phyloP scores from a whole-genome alignment of 2,113 vertebrate species.

The Alouatta palliata region DNA sequence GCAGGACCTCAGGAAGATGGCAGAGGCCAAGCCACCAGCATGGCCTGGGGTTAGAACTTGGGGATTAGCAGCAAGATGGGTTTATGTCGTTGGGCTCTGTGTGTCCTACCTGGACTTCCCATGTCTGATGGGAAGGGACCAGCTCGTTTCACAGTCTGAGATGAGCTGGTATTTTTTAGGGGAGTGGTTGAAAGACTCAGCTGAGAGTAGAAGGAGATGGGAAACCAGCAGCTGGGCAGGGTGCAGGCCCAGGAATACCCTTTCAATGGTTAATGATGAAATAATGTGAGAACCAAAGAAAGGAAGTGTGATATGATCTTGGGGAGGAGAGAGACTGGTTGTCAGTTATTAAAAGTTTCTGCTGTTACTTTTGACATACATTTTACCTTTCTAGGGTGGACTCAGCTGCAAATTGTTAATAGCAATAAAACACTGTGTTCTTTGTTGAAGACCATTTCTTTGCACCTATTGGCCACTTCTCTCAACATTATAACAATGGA shows the following conservation, averaged over 20 bases:
- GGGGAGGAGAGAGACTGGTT: background rate
- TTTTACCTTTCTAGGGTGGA: background rate
- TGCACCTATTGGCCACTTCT: background rate
- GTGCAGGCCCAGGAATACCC: background rate
- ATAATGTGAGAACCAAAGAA: background rate
- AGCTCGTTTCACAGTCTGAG: background rate
- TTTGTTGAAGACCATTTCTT: background rate
- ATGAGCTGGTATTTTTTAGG: background rate
- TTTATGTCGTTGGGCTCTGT: background rate
- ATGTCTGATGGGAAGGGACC: background rate
- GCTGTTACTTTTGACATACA: background rate
- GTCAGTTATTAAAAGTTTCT: background rate
- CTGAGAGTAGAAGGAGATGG: background rate
- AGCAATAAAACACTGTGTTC: background rate
- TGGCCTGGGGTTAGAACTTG: background rate
- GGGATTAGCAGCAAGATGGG: background rate
- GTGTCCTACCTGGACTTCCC: background rate
- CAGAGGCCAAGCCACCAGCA: background rate
- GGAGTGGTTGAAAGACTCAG: background rate
- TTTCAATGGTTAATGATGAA: background rate
- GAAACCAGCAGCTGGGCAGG: background rate
- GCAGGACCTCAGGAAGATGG: background rate
- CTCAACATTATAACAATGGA: background rate
- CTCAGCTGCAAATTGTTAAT: background rate
- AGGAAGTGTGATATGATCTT: no score